phyloP scores from a whole-genome alignment of 2,888 invertebrate genomes.

The Lypha dubia region DNA sequence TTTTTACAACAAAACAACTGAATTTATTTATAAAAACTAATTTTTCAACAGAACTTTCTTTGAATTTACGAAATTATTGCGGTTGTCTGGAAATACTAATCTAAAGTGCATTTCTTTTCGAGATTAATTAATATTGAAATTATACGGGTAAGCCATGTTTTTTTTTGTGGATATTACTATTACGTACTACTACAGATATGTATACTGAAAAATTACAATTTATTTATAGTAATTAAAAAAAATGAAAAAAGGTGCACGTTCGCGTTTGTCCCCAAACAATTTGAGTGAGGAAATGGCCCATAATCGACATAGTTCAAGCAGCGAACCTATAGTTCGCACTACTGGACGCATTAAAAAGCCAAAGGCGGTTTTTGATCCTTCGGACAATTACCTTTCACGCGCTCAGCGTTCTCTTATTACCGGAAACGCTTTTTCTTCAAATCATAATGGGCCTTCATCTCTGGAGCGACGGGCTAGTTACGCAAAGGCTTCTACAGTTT shows the following conservation, averaged over 20 bases:
- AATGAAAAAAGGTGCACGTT: conserved; percentile 74
- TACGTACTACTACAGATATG: not conserved
- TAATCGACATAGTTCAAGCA: conserved; percentile 38
- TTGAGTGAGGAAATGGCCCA: conserved; percentile 42
- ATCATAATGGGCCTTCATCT: not conserved
- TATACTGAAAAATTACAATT: not conserved
- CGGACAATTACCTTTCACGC: conserved; percentile 89
- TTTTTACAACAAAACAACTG: conserved; percentile 5
- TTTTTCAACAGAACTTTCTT: not conserved
- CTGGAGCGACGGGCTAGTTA: conserved; percentile 43
- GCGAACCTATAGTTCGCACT: conserved; percentile 78
- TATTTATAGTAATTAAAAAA: conserved; percentile 3
- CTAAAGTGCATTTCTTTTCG: not conserved
- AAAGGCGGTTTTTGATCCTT: conserved; percentile 93
- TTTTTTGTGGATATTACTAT: too few relatives aligned
- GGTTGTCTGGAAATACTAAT: not conserved
- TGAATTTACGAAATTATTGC: not conserved
- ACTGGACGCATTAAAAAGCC: conserved; percentile 86
- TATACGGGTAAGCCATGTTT: not conserved
- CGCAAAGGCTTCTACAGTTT: conserved; percentile 54
- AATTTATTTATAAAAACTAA: too few relatives aligned
- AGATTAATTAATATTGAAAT: too few relatives aligned
- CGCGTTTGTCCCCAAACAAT: conserved; percentile 67
- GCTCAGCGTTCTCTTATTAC: conserved; percentile 73
- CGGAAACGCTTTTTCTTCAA: conserved; percentile 33